These are phyloP conservation scores for Himantopus leucocephalus DNA, from an alignment of 2,113 vertebrate genomes.

Conservation along the genomic window DNA sequence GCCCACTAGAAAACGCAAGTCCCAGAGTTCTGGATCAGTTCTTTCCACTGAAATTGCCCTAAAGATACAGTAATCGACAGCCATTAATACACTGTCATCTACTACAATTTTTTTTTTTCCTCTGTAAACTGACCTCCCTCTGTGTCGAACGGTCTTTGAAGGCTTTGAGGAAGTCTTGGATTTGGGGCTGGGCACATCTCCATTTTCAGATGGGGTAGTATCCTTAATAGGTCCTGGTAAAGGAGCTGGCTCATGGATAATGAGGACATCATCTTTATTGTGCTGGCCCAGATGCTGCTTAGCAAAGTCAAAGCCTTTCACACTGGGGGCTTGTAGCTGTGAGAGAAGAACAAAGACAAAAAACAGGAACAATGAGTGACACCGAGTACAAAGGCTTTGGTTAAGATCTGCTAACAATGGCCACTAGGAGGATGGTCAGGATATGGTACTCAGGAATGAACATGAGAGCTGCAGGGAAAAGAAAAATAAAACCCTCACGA, in stretches of 20 bases:
- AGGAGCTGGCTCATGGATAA: slow-evolving; percentile 88
- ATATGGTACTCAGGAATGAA: not conserved
- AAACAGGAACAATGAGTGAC: not conserved
- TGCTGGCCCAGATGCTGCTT: slow-evolving; percentile 98
- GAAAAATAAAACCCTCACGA: not conserved
- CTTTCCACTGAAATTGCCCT: not conserved
- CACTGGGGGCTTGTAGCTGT: slow-evolving; percentile 92
- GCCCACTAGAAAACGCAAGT: not conserved
- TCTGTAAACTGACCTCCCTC: slow-evolving; percentile 83
- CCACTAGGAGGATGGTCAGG: not conserved
- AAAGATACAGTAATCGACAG: not conserved
- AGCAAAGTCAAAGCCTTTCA: slow-evolving; percentile 98
- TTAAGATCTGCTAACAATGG: not conserved
- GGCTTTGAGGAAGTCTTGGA: slow-evolving; percentile 85
- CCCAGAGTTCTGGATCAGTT: not conserved
- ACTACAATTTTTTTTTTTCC: not conserved
- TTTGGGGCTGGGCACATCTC: slow-evolving; percentile 87
- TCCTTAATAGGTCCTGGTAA: slow-evolving; percentile 84
- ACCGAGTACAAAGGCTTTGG: not conserved
- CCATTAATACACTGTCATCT: not conserved
- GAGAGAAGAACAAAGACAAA: slow-evolving; percentile 30
- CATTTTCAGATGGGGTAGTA: slow-evolving; percentile 84
- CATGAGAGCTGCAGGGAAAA: not conserved
- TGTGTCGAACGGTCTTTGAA: slow-evolving; percentile 80
- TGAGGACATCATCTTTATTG: slow-evolving; percentile 92